Base-by-base conservation (phyloP, 92 coral and sea anemone species). In the Micromussa lordhowensis region DNA sequence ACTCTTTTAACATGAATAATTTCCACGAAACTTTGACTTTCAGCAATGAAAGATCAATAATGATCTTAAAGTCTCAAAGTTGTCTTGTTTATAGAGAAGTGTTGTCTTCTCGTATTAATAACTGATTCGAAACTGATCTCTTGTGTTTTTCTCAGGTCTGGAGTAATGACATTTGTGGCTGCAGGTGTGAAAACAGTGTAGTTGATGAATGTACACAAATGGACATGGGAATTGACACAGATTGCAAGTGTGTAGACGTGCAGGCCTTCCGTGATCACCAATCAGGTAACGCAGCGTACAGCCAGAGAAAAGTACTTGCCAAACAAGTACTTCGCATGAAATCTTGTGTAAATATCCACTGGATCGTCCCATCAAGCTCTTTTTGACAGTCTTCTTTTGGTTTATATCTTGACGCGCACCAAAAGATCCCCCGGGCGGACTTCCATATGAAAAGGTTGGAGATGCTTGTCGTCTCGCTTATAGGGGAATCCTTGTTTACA, bases 151-250 rank as follows among this genome's bases (percentile, higher is more conserved):
- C 36, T 35, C 80, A 87, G 90, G 49, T 35, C 19, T 87, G 90
- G 90, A 81, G 85, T 73, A 80, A 79, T n/a, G 86, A 87, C 11
- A 54, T 71, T 22, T 87, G 90, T 26, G 90, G 64, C 10, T 87
- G 90, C 59, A 80, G 21, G 54, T 87, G 90, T 40, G 53, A 26
- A 10, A 54, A 35, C 85, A 71, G 80, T 36, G 86, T 34, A 1
- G 80, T 87, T 4, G 22, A 53, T 36, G 76, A 55, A 10, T 87
- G 90, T 53, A 55, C 57, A 29, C 26, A 36, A 22, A 24, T 28
- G 38, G 51, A 69, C 54, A 69, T 38, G 85, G 90, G 90, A 15
- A 77, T 87, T 38, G 86, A 87, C 35, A 59, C 70, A 6, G 24
- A 87, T 18, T 87, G 90, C 72, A 35, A 77, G 34, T 87, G 90